Evolutionary conservation across 1,140 invertebrate species (phyloP).

Genomic region (Drosophila mojavensis): DNA sequence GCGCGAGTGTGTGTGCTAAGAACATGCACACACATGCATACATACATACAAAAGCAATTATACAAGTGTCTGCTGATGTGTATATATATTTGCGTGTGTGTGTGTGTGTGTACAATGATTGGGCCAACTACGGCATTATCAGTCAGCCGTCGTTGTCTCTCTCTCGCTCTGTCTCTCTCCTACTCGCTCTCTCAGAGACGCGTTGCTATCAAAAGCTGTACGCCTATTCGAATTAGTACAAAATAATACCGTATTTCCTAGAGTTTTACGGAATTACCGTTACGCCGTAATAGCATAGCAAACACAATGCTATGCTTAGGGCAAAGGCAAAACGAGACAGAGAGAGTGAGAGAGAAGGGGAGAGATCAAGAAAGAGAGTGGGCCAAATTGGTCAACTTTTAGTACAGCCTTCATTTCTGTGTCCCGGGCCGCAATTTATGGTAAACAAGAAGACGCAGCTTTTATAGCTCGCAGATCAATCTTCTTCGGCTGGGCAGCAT

Average conservation of each 20-base stretch:
- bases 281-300: conserved; percentile 57
- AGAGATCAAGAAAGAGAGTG: neutral
- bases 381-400: neutral
- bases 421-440: conserved; percentile 35
- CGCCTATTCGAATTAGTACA: conserved; percentile 81
- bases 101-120: neutral
- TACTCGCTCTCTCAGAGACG: neutral
- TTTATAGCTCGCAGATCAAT: neutral
- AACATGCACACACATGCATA: neutral
- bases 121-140: conserved; percentile 42
- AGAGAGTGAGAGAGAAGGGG: neutral
- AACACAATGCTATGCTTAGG: conserved; percentile 43
- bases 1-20: neutral
- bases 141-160: conserved; percentile 6
- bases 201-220: conserved; percentile 55
- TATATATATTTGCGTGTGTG: neutral
- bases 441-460: conserved; percentile 42
- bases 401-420: conserved; percentile 26
- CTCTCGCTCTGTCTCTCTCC: too few species aligned
- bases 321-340: neutral
- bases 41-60: neutral
- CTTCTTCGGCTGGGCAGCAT: conserved; percentile 9
- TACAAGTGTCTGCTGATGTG: neutral
- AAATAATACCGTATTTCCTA: conserved; percentile 83
- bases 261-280: conserved; percentile 76